Conservation (phyloP, 2,113 vertebrate species). For the Forbesichthys agassizii region DNA sequence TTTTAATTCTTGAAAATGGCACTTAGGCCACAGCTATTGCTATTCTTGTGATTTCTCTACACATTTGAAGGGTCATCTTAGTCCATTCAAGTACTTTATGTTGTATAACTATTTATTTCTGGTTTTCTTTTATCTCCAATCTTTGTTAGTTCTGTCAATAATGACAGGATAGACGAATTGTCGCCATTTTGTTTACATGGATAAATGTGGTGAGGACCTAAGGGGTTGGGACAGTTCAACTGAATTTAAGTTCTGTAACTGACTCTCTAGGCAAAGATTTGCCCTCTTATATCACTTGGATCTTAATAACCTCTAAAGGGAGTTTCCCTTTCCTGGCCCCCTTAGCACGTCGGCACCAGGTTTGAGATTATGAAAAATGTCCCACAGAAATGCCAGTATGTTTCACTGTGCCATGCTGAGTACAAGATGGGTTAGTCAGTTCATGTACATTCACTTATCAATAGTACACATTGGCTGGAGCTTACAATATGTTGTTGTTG, state of each 20-base stretch:
- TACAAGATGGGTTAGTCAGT: constrained; percentile 25
- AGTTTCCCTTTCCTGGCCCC: constrained; percentile 1
- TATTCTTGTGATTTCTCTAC: too few species aligned
- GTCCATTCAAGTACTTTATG: too few species aligned
- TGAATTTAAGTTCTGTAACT: constrained; percentile 11
- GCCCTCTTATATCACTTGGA: constrained; percentile 35
- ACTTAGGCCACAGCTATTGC: too few species aligned
- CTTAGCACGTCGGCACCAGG: constrained; percentile 10
- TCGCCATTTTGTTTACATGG: too few species aligned
- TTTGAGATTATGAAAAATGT: constrained; percentile 20
- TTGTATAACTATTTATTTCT: too few species aligned
- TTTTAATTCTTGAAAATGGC: too few species aligned
- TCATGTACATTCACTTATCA: constrained; percentile 33
- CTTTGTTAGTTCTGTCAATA: too few species aligned
- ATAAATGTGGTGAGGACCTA: neutral
- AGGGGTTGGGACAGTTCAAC: neutral
- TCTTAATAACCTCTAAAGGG: constrained; percentile 41
- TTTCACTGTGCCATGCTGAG: neutral
- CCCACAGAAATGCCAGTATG: constrained; percentile 8
- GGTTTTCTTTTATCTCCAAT: too few species aligned
- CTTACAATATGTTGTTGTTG: constrained; percentile 53
- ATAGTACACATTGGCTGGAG: constrained; percentile 47
- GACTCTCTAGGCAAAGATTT: constrained; percentile 25
- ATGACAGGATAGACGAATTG: too few species aligned
- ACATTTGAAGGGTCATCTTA: too few species aligned